Evolutionary conservation across 2,888 invertebrate species (phyloP).

Genomic region (Macrosiphum euphorbiae): DNA sequence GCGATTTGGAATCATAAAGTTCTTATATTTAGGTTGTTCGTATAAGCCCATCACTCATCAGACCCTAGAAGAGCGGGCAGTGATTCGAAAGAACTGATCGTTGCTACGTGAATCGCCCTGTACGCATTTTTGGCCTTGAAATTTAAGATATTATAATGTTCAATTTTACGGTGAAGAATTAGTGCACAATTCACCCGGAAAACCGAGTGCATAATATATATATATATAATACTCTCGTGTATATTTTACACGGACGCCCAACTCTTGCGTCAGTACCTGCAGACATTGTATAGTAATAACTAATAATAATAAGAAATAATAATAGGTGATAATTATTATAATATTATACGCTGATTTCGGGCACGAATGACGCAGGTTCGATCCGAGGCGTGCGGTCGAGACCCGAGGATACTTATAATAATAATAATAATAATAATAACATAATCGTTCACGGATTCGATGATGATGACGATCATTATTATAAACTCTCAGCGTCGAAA

Average conservation of each 20-base stretch:
- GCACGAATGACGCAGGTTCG: not conserved
- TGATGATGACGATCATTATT: not conserved
- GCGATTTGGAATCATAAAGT: too few species aligned
- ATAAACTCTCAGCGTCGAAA: not conserved
- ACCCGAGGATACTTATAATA: not conserved
- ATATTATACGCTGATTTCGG: not conserved
- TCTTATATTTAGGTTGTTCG: too few species aligned
- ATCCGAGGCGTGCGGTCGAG: not conserved
- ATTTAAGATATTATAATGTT: not conserved
- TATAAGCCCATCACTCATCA: too few species aligned
- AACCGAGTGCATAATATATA: not conserved
- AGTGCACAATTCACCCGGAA: not conserved
- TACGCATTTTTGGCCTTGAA: not conserved
- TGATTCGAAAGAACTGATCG: not conserved
- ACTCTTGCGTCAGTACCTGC: not conserved
- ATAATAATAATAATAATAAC: too few species aligned
- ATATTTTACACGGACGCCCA: not conserved
- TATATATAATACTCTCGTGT: not conserved
- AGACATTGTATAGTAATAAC: not conserved
- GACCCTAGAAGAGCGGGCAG: not conserved
- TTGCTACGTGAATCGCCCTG: not conserved
- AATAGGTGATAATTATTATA: not conserved
- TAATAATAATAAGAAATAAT: not conserved
- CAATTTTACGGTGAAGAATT: not conserved
- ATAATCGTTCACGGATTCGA: not conserved